Conservation (phyloP, 1,140 invertebrate genomes). For the Camponotus floridanus region DNA sequence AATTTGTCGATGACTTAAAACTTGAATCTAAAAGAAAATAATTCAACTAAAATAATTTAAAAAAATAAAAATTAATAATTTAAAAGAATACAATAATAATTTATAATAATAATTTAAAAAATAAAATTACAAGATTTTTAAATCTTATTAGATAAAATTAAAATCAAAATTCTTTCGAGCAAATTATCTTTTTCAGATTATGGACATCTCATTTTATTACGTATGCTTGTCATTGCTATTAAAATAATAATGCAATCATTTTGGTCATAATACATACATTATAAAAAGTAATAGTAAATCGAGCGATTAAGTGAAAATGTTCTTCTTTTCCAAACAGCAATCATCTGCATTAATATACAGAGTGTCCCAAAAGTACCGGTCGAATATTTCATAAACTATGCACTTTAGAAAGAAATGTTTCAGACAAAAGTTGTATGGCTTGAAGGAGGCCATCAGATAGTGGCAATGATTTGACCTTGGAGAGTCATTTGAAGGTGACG, state of each 20-base stretch:
- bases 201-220: slow-evolving; percentile 5
- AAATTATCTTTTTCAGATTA: slow-evolving; percentile 5
- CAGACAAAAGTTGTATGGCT: no score
- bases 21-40: neutral
- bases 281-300: slow-evolving; percentile 28
- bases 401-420: no score
- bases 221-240: slow-evolving; percentile 2
- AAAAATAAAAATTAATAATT: neutral
- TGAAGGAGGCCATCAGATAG: no score
- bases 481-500: no score
- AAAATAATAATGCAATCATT: neutral
- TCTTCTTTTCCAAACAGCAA: slow-evolving; percentile 25
- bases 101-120: neutral
- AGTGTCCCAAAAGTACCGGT: no score
- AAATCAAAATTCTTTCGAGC: neutral
- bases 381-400: no score
- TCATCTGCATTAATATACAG: neutral
- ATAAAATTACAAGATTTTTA: neutral
- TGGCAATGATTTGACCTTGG: no score
- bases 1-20: neutral
- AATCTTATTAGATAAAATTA: neutral
- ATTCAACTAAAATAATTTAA: neutral
- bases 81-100: no score
- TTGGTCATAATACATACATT: neutral
- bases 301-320: slow-evolving; percentile 12